Conservation (phyloP, 2,888 invertebrate genomes). For the Lasioglossum malachurum region DNA sequence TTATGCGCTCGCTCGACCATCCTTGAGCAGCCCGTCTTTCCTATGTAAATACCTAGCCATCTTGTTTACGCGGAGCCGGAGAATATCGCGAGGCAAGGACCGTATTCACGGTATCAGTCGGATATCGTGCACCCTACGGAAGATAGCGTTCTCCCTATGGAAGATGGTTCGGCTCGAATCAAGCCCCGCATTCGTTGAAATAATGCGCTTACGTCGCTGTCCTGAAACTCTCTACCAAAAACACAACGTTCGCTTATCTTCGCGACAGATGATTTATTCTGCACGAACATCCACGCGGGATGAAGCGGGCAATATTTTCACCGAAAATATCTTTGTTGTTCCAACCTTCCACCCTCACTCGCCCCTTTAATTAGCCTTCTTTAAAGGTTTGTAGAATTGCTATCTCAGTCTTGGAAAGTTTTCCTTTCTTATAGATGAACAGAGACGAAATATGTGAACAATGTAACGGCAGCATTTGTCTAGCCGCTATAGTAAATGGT, state of each 20-base stretch:
- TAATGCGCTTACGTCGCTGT: slow-evolving; percentile 5
- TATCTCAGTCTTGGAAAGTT: too few species aligned
- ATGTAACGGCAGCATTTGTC: too few species aligned
- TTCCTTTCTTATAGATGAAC: too few species aligned
- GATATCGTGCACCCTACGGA: not conserved
- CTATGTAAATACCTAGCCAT: slow-evolving; percentile 50
- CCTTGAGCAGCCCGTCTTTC: slow-evolving; percentile 41
- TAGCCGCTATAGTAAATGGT: too few species aligned
- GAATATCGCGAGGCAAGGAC: slow-evolving; percentile 43
- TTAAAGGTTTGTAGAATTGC: too few species aligned
- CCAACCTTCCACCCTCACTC: not conserved
- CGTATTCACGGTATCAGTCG: slow-evolving; percentile 22
- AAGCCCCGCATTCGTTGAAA: slow-evolving; percentile 8
- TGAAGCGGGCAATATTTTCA: not conserved
- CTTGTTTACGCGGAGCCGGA: slow-evolving; percentile 44
- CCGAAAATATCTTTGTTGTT: not conserved
- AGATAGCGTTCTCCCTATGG: not conserved
- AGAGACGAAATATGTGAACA: too few species aligned
- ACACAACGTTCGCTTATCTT: not conserved
- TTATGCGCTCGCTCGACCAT: slow-evolving; percentile 44
- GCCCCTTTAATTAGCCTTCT: too few species aligned
- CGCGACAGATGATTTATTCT: not conserved
- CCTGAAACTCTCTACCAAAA: not conserved
- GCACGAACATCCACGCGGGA: too few species aligned
- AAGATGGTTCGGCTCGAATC: slow-evolving; percentile 16